Conservation (phyloP, 1,140 invertebrate species). For the Cydia amplana region DNA sequence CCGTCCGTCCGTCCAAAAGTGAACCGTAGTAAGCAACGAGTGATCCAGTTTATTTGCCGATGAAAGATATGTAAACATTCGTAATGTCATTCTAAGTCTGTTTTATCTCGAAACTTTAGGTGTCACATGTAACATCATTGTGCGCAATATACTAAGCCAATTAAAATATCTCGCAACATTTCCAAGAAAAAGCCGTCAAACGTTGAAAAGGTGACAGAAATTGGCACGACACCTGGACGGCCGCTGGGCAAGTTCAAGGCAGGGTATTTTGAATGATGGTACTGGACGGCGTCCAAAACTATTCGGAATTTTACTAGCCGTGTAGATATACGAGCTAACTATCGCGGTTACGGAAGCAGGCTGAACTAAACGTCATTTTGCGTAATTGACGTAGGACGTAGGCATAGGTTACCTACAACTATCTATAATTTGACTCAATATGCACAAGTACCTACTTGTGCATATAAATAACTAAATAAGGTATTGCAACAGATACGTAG, state of each 20-base stretch:
- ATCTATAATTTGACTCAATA: too few species aligned
- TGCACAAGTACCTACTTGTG: too few species aligned
- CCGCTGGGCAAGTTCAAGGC: slow-evolving; percentile 48
- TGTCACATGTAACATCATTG: background rate
- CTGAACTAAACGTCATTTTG: too few species aligned
- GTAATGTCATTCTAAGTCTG: background rate
- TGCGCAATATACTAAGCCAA: slow-evolving; percentile 17
- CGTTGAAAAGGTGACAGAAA: slow-evolving; percentile 18
- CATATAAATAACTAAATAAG: too few species aligned
- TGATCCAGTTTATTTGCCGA: background rate
- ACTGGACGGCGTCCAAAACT: slow-evolving; percentile 57
- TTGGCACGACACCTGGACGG: slow-evolving; percentile 20
- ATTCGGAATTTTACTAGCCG: slow-evolving; percentile 41
- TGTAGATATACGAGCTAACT: background rate
- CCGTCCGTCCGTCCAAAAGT: too few species aligned
- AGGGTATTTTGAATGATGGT: slow-evolving; percentile 51
- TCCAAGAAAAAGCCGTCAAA: background rate
- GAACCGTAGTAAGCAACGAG: too few species aligned
- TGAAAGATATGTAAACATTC: background rate
- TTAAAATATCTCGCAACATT: slow-evolving; percentile 21
- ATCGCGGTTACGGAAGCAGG: background rate
- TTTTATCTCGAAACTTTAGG: background rate
- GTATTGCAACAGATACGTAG: too few species aligned
- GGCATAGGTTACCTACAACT: too few species aligned
- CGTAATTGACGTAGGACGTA: too few species aligned